Base-by-base conservation (phyloP, 1,140 invertebrate genomes). In the Drosophila mojavensis region DNA sequence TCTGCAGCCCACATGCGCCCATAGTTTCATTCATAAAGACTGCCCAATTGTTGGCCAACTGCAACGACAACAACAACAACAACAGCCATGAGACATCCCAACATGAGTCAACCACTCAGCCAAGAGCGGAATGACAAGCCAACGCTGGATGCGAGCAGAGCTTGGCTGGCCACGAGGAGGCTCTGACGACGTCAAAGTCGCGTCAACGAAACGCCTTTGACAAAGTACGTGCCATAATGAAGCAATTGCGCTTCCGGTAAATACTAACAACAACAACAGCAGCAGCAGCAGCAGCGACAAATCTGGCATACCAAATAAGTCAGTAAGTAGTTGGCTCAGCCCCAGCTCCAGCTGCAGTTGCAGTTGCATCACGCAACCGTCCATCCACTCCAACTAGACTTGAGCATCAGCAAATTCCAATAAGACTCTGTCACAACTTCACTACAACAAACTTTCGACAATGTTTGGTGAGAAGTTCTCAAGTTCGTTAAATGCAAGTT, bases 191-290 rank as follows among this genome's bases (percentile, higher is more conserved):
- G 64, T 50, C 51, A 55, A 41, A 50, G 69, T 71, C 62, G 69
- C 63, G 48, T 73, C 45, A 64, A 67, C 75, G 71, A 70, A 68
- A 83, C 80, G 83, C 74, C 80, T 88, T 81, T 90, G 85, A 90
- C 81, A 81, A 89, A 79, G 78, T 89, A 89, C 84, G 84, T 89
- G 84, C 85, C 85, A 81, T 89, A 89, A 89, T 89, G 85, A 89
- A 89, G 84, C 84, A 84, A 89, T 89, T 89, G 85, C 78, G 78
- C 84, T 89, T 89, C 84, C 84, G 84, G 84, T 85, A 89, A 89
- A 83, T 64, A 68, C 53, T 43, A 78, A 78, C 76, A 71, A 65
- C 76, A 71, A 48, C 79, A 69, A 64, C 20, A 24, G 1, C 20
- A 24, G 2, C 20, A 24, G 20, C 20, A 24, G 3, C 20, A 24